Base-by-base conservation (phyloP, 2,888 invertebrate species). In the Tanaodytes sp. region DNA sequence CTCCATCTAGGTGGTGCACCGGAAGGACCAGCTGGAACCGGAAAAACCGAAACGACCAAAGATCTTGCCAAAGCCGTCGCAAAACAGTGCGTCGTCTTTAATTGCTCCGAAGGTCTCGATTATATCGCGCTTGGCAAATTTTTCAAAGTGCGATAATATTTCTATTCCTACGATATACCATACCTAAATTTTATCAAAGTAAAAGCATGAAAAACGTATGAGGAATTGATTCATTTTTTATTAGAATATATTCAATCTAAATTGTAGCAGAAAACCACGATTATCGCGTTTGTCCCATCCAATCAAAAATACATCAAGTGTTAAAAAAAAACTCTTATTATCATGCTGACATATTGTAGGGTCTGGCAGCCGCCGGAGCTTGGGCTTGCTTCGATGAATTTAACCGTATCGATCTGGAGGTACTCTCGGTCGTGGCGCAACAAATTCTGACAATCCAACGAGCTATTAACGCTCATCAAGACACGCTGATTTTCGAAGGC, bases 1-100 rank as follows among this genome's bases (percentile, higher is more conserved):
- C 84, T 90, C 39, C 87, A 90, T 80, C 83, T 90, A 45, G 90
- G 87, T 62, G 84, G 84, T 1, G 84, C 88, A 18, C 88, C 88
- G 1, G 88, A 88, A 82, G 88, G 88, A 12, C 55, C 55, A 27
- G 55, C 55, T 6, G 55, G 55, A 23, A 55, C 55, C 0, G 55
- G 55, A 37, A 89, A 89, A 76, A 89, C 89, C 4, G 89, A 89
- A 78, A 89, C 89, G 48, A 89, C 89, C 0, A 91, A 90, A 80
- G 91, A 91, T 84, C 80, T 91, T 69, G 90, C 90, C 4, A 91
- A 91, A 79, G 90, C 90, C 9, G 85, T 91, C 1, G 90, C 90
- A 16, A 90, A 90, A 57, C 90, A 90, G 79, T 91, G 90, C 80
- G 88, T 91, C 9, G 90, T 90, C 0, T 91, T 91, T 80, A 91